Percentiles rank a stretch among this genome's conserved stretches.
phyloP scores from a whole-genome alignment of 1,140 invertebrate species.

The Harlomillsia oculata region DNA sequence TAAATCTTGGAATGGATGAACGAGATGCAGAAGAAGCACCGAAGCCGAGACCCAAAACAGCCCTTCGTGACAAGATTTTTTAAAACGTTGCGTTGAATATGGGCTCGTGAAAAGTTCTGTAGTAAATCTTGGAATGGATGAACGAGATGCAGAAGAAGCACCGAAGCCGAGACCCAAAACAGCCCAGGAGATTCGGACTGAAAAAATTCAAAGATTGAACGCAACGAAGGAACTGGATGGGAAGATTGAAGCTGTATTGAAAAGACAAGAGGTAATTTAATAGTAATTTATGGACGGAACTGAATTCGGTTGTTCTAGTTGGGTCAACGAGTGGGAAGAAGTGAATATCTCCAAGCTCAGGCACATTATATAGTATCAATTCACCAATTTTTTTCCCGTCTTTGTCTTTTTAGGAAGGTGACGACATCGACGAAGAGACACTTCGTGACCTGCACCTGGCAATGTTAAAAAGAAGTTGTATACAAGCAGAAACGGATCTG shows the following conservation, averaged over 20 bases:
- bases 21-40: conserved; percentile 15
- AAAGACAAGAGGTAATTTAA: conserved; percentile 39
- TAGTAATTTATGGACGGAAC: neutral
- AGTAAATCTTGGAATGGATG: conserved; percentile 18
- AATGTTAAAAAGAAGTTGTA: conserved; percentile 63
- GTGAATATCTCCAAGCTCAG: no score
- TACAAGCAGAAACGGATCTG: conserved; percentile 66
- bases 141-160: conserved; percentile 37
- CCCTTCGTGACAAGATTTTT: conserved; percentile 53
- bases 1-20: conserved; percentile 17
- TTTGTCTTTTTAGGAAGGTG: conserved; percentile 48
- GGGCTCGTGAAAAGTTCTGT: conserved; percentile 51
- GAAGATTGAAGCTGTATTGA: conserved; percentile 54
- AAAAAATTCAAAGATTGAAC: conserved; percentile 69
- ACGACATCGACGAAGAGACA: conserved; percentile 62
- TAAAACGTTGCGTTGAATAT: conserved; percentile 68
- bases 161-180: conserved; percentile 39
- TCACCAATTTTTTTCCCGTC: conserved; percentile 34
- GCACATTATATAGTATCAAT: neutral
- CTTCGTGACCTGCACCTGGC: conserved; percentile 73
- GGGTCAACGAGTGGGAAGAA: no score
- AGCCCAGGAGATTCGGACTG: conserved; percentile 48
- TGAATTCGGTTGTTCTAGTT: no score
- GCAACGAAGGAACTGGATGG: conserved; percentile 68
- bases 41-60: neutral